Conservation (phyloP, 2,888 invertebrate species). For the Euphydryas editha region DNA sequence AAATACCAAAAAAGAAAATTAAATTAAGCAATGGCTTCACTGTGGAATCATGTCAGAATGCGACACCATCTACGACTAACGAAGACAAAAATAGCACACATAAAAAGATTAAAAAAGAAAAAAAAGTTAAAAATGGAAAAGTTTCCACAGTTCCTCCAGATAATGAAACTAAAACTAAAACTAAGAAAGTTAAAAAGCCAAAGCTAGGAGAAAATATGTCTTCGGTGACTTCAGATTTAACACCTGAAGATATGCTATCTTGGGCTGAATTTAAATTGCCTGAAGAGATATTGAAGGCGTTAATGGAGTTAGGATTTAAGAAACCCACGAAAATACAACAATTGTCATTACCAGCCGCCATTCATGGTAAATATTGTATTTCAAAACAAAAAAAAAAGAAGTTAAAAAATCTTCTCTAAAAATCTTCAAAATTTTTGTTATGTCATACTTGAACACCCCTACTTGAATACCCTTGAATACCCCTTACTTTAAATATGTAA, state of each 20-base stretch:
- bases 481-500: no score
- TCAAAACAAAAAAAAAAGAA: no score
- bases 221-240: constrained; percentile 52
- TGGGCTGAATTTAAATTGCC: constrained; percentile 90
- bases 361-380: constrained; percentile 88
- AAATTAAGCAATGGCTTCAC: constrained; percentile 68
- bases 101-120: constrained; percentile 29
- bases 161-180: constrained; percentile 20
- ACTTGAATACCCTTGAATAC: no score
- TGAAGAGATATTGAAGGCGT: constrained; percentile 86
- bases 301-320: constrained; percentile 90
- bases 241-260: constrained; percentile 78
- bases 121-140: constrained; percentile 29
- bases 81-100: constrained; percentile 42
- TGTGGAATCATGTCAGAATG: constrained; percentile 60
- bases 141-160: constrained; percentile 7
- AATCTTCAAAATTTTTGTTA: no score
- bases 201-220: constrained; percentile 63
- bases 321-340: constrained; percentile 96
- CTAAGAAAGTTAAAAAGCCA: constrained; percentile 49
- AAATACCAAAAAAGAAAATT: constrained; percentile 57
- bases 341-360: constrained; percentile 90
- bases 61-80: constrained; percentile 59
- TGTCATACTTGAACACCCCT: no score
- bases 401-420: no score